phyloP scores from a whole-genome alignment of 92 coral and sea anemone genomes.

The Muricea muricata region DNA sequence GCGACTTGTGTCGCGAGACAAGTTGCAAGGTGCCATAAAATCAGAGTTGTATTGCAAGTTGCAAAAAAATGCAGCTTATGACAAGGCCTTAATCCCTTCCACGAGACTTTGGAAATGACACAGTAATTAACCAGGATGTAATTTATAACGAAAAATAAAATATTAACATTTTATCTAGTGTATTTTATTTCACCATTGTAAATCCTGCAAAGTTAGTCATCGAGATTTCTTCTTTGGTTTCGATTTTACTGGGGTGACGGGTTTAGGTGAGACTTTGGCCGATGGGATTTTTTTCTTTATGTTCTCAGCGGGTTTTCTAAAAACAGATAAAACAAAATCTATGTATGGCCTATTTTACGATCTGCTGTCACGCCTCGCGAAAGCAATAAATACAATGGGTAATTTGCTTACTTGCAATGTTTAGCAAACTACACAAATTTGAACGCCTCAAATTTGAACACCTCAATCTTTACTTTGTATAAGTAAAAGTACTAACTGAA shows the following conservation, averaged over 20 bases:
- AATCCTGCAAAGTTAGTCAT: not conserved
- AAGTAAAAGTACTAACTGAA: too few species aligned
- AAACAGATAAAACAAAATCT: not conserved
- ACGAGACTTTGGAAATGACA: not conserved
- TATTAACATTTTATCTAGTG: not conserved
- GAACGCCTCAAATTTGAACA: too few species aligned
- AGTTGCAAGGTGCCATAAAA: too few species aligned
- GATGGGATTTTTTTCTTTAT: not conserved
- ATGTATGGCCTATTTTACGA: too few species aligned
- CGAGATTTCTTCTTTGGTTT: not conserved
- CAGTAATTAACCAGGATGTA: not conserved
- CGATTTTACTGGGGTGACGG: not conserved
- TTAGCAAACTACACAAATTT: too few species aligned
- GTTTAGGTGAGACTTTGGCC: not conserved
- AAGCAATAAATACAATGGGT: too few species aligned
- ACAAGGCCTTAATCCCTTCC: too few species aligned
- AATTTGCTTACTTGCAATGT: too few species aligned
- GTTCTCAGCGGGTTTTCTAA: conserved; percentile 18
- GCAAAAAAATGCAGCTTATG: too few species aligned
- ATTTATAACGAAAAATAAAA: not conserved
- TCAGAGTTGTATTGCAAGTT: too few species aligned
- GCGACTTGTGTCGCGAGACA: too few species aligned
- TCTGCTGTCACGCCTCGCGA: not conserved
- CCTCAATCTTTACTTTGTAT: too few species aligned
- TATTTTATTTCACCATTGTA: not conserved